These are phyloP conservation scores for Lycophotia porphyrea DNA, from an alignment of 2,888 invertebrate genomes.

Conservation along the genomic window DNA sequence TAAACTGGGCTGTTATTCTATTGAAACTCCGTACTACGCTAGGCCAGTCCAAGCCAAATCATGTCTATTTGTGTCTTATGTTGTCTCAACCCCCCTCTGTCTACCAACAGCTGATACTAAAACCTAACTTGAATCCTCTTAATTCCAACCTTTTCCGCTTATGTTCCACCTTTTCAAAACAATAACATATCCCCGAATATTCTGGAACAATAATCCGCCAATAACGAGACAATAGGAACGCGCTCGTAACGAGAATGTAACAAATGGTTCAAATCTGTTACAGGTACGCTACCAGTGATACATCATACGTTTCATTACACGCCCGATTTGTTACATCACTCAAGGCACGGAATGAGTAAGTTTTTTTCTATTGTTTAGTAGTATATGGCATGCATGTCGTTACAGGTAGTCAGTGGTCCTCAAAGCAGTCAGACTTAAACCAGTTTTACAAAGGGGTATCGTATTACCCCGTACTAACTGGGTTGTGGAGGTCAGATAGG, in stretches of 20 bases:
- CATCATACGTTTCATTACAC: constrained; percentile 68
- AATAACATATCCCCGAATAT: constrained; percentile 43
- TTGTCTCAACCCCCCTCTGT: not conserved
- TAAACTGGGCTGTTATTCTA: not conserved
- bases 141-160: constrained; percentile 24
- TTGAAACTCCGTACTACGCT: not conserved
- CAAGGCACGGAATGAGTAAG: constrained; percentile 33
- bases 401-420: too few relatives aligned
- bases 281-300: constrained; percentile 62
- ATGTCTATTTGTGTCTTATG: too few relatives aligned
- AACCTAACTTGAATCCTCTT: constrained; percentile 22
- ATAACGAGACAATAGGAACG: constrained; percentile 59
- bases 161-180: constrained; percentile 27
- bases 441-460: too few relatives aligned
- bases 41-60: not conserved
- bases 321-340: constrained; percentile 60
- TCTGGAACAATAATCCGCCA: constrained; percentile 46
- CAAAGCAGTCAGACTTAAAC: too few relatives aligned
- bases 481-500: too few relatives aligned
- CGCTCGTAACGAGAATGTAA: constrained; percentile 48
- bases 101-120: constrained; percentile 26
- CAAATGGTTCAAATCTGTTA: constrained; percentile 65
- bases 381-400: not conserved
- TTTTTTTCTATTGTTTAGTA: constrained; percentile 29
- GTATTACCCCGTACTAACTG: too few relatives aligned